A percentile compares a stretch with the other conserved stretches of the same genome.
Evolutionary conservation across 2,797 vertebrate genomes (phyloP).

Genomic region (Pangasius macronema): DNA sequence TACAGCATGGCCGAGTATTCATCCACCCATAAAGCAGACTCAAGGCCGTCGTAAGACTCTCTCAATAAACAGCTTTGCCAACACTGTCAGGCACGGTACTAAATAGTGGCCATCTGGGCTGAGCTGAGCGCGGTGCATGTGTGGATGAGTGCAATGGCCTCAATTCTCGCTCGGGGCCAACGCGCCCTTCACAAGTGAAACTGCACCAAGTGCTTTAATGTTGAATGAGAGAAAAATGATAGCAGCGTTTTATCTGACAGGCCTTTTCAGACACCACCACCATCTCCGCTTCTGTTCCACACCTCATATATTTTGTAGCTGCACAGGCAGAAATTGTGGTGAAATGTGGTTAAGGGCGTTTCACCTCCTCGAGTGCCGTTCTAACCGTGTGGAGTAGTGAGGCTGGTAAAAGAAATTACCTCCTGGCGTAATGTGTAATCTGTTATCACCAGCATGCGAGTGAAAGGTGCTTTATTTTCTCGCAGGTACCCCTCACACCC

Average conservation of each 20-base stretch:
- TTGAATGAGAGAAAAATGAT: slow-evolving; percentile 46
- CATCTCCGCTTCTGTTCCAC: slow-evolving; percentile 4
- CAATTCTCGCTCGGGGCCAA: slow-evolving; percentile 34
- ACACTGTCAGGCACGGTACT: slow-evolving; percentile 50
- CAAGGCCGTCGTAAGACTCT: slow-evolving; percentile 47
- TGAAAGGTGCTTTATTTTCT: slow-evolving; percentile 45
- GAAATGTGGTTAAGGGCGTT: slow-evolving; percentile 17
- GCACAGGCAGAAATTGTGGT: slow-evolving; percentile 14
- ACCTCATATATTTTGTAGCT: slow-evolving; percentile 6
- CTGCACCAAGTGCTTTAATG: slow-evolving; percentile 36
- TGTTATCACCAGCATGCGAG: slow-evolving; percentile 41
- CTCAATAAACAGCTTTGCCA: slow-evolving; percentile 53
- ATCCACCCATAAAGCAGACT: slow-evolving; percentile 56
- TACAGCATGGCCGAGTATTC: slow-evolving; percentile 47
- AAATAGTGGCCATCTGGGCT: slow-evolving; percentile 51
- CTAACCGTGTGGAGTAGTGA: slow-evolving; percentile 1
- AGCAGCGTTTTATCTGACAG: slow-evolving; percentile 32
- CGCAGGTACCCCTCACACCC: slow-evolving; percentile 24
- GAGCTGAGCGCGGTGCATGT: slow-evolving; percentile 26
- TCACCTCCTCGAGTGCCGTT: neutral
- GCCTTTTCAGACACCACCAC: neutral
- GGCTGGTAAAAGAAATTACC: slow-evolving; percentile 36
- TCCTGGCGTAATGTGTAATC: slow-evolving; percentile 45
- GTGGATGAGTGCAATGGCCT: slow-evolving; percentile 52
- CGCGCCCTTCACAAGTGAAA: slow-evolving; percentile 43